Conservation (phyloP, 2,113 vertebrate genomes). For the Ailurus styani region DNA sequence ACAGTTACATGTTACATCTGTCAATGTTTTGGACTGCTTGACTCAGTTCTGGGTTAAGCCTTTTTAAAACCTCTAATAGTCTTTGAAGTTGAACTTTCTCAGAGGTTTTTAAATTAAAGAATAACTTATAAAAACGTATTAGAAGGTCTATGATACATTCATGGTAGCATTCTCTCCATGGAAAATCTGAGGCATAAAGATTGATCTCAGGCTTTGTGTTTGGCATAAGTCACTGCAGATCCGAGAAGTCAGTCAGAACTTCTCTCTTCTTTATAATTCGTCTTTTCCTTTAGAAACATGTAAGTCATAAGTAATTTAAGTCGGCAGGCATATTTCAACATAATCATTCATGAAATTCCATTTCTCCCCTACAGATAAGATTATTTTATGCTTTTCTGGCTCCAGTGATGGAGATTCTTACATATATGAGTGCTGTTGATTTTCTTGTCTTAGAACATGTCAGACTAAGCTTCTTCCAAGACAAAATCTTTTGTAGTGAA, state of each 20-base stretch:
- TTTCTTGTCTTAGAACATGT: conserved; percentile 21
- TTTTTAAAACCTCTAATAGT: not conserved
- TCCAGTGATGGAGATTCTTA: not conserved
- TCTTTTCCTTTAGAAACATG: conserved; percentile 6
- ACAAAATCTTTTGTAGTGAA: not conserved
- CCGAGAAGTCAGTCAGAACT: not conserved
- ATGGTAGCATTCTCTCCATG: not conserved
- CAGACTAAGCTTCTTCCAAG: not conserved
- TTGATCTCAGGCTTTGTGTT: not conserved
- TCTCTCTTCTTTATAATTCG: not conserved
- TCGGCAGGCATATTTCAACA: not conserved
- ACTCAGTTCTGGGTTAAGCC: not conserved
- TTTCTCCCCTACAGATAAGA: not conserved
- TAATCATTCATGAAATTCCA: not conserved
- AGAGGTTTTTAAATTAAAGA: conserved; percentile 30
- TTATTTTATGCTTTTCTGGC: not conserved
- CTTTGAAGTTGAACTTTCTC: conserved; percentile 13
- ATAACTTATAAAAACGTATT: conserved; percentile 24
- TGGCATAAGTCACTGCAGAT: not conserved
- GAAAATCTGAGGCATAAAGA: conserved; percentile 40
- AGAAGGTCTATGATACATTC: not conserved
- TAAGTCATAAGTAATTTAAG: conserved; percentile 13
- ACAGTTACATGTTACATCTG: not conserved
- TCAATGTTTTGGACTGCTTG: not conserved
- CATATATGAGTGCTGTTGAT: not conserved